Evolutionary conservation across 2,797 vertebrate genomes (phyloP).

Genomic region (Protosalanx chinensis): DNA sequence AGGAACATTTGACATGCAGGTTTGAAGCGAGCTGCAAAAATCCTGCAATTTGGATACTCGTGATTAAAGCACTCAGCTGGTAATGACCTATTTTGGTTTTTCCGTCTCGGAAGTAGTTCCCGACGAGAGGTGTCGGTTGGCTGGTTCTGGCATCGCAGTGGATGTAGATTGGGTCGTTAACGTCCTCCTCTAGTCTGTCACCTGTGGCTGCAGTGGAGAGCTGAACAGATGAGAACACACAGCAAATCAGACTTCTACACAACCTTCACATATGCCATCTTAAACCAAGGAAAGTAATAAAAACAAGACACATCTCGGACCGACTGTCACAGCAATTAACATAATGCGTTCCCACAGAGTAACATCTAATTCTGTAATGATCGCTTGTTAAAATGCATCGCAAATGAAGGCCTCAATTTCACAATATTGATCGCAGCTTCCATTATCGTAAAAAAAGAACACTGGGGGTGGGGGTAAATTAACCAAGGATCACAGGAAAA

Average conservation of each 20-base stretch:
- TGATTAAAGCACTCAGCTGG: background rate
- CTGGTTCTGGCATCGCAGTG: constrained; percentile 36
- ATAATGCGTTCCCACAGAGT: background rate
- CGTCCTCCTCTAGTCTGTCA: constrained; percentile 20
- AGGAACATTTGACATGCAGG: no score
- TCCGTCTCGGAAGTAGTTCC: constrained; percentile 75
- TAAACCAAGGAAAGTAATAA: background rate
- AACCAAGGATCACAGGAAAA: constrained; percentile 3
- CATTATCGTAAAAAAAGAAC: constrained; percentile 25
- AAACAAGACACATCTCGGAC: background rate
- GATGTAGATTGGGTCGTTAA: constrained; percentile 48
- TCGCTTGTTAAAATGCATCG: constrained; percentile 12
- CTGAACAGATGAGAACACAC: constrained; percentile 45
- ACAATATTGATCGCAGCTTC: constrained; percentile 36
- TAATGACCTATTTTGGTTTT: constrained; percentile 70
- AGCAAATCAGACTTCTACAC: background rate
- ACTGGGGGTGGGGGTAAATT: constrained; percentile 3
- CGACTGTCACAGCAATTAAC: background rate
- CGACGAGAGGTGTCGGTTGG: constrained; percentile 33
- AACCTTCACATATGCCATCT: background rate
- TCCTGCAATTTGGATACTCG: background rate
- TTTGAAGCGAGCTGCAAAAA: no score
- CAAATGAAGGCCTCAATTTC: constrained; percentile 47
- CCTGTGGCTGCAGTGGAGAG: constrained; percentile 43
- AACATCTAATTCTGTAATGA: constrained; percentile 15